Base-by-base conservation (phyloP, 1,140 invertebrate species). In the Cherax quadricarinatus region DNA sequence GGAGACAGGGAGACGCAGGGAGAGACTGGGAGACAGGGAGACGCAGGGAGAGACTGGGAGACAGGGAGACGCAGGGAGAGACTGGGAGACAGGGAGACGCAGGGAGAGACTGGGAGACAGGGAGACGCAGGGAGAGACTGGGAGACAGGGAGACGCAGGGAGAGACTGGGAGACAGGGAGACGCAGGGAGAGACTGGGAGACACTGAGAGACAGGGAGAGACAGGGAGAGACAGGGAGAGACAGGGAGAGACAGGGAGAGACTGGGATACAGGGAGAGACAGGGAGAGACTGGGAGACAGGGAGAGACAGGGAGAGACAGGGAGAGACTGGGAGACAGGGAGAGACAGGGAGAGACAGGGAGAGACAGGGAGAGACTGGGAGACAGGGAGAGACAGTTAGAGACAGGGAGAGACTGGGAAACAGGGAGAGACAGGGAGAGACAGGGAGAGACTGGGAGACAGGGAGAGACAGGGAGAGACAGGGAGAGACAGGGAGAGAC, bases 331-430 rank as follows among this genome's bases (percentile, higher is more conserved):
- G n/a, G 51, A 83, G 21, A 53, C 0, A 79, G 48, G 18, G 10
- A 79, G n/a, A 79, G 7, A 79, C n/a, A n/a, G n/a, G n/a, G 14
- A 79, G 0, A 49, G 78, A 79, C n/a, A 53, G 41, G n/a, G 16
- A 51, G 80, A 82, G 6, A 82, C n/a, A n/a, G 80, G 18, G 21
- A 53, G 53, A 51, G 62, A 18, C 10, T 6, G 62, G 5, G 62
- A 66, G 7, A 66, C 10, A 66, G 62, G 18, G 7, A 24, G 51
- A 53, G 16, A 21, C 7, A 82, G 48, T 57, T 4, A 53, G 51
- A 82, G 80, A 82, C 49, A 53, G 81, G 60, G 53, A 60, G 21
- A 83, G 49, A 83, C n/a, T n/a, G n/a, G n/a, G n/a, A n/a, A n/a
- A n/a, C n/a, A n/a, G n/a, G n/a, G n/a, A n/a, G n/a, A n/a, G n/a